Evolutionary conservation across 2,888 invertebrate species (phyloP), one percentile per base, ranked within the genome.

Genomic region (Philaethria dido): DNA sequence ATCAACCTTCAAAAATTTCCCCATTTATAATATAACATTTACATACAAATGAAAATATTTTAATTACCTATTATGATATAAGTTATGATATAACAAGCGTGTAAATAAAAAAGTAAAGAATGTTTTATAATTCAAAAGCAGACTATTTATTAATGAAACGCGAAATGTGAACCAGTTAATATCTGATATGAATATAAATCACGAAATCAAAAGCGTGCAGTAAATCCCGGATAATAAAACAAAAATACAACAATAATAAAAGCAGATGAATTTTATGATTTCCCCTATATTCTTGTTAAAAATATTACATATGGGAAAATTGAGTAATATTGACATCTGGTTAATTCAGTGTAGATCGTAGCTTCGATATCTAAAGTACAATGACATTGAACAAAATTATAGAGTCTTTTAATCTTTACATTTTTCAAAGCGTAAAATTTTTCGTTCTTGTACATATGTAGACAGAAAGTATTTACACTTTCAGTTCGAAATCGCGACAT

Each of bases 201-300:
- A 45, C n/a, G 14, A 45, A 33, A 33, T 60, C 60, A 60, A 60
- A 45, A 60, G 60, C 18, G 29, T 47, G 16, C 45, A 47, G 45
- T 45, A 44, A 44, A 57, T 42, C 9, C 39, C 22, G 39, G 57
- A 22, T 52, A 57, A 22, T 42, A 42, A 42, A 57, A 57, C 42
- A 42, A 57, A 57, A 57, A 60, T 45, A 60, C 11, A 45, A 60
- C 29, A 44, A 60, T 13, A 44, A 45, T 60, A 60, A 60, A 60
- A 59, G 16, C 44, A 45, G 33, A 14, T 18, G 29, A 33, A 25
- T 33, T 60, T 47, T 57, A 42, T 9, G 45, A 45, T 60, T 60
- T 60, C 18, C 18, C 18, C 8, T 42, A 39, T 57, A 39, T 39
- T 42, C 18, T 42, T 39, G 42, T 42, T 36, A 22, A 57, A 29